Evolutionary conservation across 2,888 invertebrate genomes (phyloP).

Genomic region (Eupithecia dodoneata): DNA sequence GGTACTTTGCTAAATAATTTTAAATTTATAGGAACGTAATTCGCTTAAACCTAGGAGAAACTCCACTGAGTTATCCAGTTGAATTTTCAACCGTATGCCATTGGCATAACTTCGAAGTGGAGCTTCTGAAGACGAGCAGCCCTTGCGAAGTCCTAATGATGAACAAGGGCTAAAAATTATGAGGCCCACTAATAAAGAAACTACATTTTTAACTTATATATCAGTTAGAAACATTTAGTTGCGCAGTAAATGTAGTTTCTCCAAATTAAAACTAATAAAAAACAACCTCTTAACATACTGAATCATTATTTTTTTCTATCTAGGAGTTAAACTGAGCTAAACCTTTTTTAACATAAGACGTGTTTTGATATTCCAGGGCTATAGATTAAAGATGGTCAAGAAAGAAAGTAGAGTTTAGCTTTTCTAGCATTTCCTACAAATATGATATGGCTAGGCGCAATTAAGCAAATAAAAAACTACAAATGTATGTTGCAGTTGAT

Average conservation of each 20-base stretch:
- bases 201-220: conserved; percentile 23
- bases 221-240: neutral
- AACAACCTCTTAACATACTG: conserved; percentile 36
- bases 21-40: conserved; percentile 74
- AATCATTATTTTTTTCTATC: conserved; percentile 28
- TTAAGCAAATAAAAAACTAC: neutral
- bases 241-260: conserved; percentile 37
- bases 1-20: conserved; percentile 60
- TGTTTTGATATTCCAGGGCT: neutral
- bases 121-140: conserved; percentile 14
- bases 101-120: neutral
- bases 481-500: neutral
- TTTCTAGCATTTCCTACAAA: neutral
- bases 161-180: conserved; percentile 24
- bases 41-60: conserved; percentile 52
- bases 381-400: neutral
- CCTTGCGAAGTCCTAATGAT: conserved; percentile 12
- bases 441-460: neutral
- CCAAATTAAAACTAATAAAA: conserved; percentile 40
- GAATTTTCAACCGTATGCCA: conserved; percentile 16
- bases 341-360: neutral
- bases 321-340: neutral
- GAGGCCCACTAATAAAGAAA: conserved; percentile 29
- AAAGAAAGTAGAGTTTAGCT: neutral
- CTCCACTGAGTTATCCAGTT: conserved; percentile 24